Evolutionary conservation across 2,888 invertebrate species (phyloP), one percentile per base, ranked within the genome.

Genomic region (Drosophila kambysellisi): DNA sequence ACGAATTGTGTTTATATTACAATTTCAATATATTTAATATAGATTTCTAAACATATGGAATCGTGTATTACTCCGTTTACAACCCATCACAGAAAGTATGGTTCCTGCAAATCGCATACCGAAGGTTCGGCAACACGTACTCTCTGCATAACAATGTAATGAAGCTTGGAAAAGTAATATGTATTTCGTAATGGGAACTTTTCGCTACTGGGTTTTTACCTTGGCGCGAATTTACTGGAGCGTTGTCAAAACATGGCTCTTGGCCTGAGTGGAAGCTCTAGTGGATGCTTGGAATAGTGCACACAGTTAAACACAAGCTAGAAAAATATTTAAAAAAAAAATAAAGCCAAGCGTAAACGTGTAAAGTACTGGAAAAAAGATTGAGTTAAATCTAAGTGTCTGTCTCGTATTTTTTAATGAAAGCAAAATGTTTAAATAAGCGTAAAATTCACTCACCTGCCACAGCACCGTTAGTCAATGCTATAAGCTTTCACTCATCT

Each of bases 231-330:
- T 46, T 76, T 60, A 76, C 58, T 71, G 57, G 61, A 75, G 75
- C 78, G 68, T 63, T 11, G 20, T 39, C 7, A 57, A 8, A 63
- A 73, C 61, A 57, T 59, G 46, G 54, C 64, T 53, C 74, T 74
- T 70, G 57, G 25, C 46, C 35, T 64, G 69, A 79, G 69, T 78
- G 63, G 41, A 65, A 72, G 63, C 69, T 79, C 51, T 9, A 65
- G 54, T 58, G 78, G 65, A 68, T 78, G 65, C 78, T 78, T 68
- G 20, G 39, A 59, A 39, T 59, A 17, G 52, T 68, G 12, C 65
- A 59, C 59, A 41, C 62, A 56, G 63, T 75, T 78, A 72, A 66
- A 33, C 78, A 60, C 65, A 66, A 61, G 29, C 33, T 53, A 33
- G 37, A 30, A 41, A n/a, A 57, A 20, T 29, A 11, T 17, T 8